Evolutionary conservation across 2,113 vertebrate species (phyloP).

Genomic region (Datnioides undecimradiatus): DNA sequence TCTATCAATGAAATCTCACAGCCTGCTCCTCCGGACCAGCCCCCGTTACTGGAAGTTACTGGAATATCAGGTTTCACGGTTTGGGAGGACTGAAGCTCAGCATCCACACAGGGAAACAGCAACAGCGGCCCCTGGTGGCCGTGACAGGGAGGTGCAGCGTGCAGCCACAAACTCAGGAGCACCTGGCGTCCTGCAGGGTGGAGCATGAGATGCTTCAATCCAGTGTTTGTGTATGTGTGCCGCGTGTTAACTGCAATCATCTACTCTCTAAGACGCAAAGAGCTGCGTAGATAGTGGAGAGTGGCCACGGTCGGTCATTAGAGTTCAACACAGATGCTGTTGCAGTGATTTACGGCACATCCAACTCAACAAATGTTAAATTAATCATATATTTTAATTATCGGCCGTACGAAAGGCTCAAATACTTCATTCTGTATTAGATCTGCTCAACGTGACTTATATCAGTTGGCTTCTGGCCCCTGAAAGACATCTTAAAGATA

Average conservation of each 20-base stretch:
- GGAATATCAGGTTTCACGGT: constrained; percentile 34
- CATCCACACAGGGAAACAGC: not conserved
- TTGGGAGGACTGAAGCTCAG: not conserved
- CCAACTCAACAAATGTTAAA: not conserved
- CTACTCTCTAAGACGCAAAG: not conserved
- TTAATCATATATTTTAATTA: not conserved
- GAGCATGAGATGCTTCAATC: not conserved
- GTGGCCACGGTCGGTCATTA: not conserved
- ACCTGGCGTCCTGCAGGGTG: not conserved
- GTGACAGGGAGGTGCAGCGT: not conserved
- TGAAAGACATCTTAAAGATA: too few species aligned
- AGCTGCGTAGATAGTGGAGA: not conserved
- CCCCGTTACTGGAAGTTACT: constrained; percentile 31
- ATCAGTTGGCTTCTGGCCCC: too few species aligned
- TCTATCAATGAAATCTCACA: constrained; percentile 28
- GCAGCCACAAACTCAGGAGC: not conserved
- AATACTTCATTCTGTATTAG: too few species aligned
- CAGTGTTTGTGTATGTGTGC: not conserved
- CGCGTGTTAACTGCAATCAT: not conserved
- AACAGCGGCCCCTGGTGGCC: constrained; percentile 54
- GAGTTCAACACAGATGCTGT: not conserved
- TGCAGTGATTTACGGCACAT: not conserved
- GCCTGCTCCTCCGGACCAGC: not conserved
- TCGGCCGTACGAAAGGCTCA: not conserved
- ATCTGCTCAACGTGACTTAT: too few species aligned